Evolutionary conservation across 92 coral and sea anemone genomes (phyloP), one percentile per base, ranked within the genome.

Genomic region (Umimayanthus chanpuru): DNA sequence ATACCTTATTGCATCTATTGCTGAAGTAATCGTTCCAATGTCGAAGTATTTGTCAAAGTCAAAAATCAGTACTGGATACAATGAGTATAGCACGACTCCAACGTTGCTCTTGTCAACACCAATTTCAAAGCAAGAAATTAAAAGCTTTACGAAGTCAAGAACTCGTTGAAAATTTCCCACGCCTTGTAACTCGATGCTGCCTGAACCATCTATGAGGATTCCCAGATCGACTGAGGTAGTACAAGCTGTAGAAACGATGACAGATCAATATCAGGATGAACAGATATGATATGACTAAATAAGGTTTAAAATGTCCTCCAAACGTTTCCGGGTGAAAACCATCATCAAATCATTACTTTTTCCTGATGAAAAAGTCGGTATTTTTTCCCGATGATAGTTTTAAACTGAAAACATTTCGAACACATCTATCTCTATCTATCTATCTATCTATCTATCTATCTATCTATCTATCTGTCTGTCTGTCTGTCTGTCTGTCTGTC

Each of bases 201-300:
- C 97, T 21, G 98, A 96, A 12, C 92, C 96, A 82, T 96, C 98
- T 50, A 96, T 41, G 76, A 96, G 72, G 88, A 96, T 90, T 75
- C 85, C 95, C 20, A 96, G 80, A n/a, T 96, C 97, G 7, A 89
- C 93, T 55, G 88, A 91, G 2, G 97, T 97, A 80, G 89, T 94
- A 86, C 98, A 95, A 73, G 12, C 88, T 73, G 80, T 61, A 53
- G 12, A 53, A 53, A 53, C 12, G 58, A 53, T 4, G 58, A 53
- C 18, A 53, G 58, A 53, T n/a, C n/a, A n/a, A n/a, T 15, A 4
- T 53, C 58, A 53, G 58, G 12, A 53, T 11, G 50, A 11, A 47
- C 8, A 47, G 50, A 5, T 47, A 11, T 47, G 8, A 47, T 7
- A 9, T 47, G 50, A 47, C 2, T 0, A 32, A 32, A 32, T 32